phyloP scores from a whole-genome alignment of 2,113 vertebrate species.

The Nannospalax galili region DNA sequence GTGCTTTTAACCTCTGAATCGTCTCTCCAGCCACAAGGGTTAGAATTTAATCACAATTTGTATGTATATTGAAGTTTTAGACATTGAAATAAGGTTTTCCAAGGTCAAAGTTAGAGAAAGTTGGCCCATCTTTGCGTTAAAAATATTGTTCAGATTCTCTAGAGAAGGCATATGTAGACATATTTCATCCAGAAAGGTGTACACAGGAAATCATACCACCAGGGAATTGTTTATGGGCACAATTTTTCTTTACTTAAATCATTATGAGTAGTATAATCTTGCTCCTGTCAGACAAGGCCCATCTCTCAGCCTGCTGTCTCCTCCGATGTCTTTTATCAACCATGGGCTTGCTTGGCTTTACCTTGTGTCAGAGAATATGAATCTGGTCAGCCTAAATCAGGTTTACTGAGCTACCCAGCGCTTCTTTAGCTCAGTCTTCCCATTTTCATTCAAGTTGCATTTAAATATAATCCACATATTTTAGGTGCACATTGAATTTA shows the following conservation, averaged over 20 bases:
- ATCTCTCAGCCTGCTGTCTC: conserved; percentile 51
- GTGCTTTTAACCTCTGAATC: no score
- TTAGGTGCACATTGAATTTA: not conserved
- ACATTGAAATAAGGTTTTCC: not conserved
- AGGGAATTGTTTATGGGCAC: conserved; percentile 60
- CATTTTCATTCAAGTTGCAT: not conserved
- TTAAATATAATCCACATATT: not conserved
- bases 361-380: conserved; percentile 5
- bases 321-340: not conserved
- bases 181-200: conserved; percentile 64
- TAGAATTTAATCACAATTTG: not conserved
- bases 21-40: no score
- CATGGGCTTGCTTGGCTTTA: conserved; percentile 16
- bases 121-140: conserved; percentile 23
- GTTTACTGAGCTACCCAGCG: not conserved
- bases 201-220: conserved; percentile 6
- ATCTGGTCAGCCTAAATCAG: not conserved
- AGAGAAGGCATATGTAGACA: not conserved
- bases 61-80: not conserved
- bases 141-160: not conserved
- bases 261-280: conserved; percentile 68
- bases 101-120: conserved; percentile 64
- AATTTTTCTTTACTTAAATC: conserved; percentile 74
- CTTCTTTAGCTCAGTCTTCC: not conserved
- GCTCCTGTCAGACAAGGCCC: conserved; percentile 53